These are phyloP conservation scores for Callipepla californica DNA, from an alignment of 2,113 vertebrate species.

Conservation along the genomic window DNA sequence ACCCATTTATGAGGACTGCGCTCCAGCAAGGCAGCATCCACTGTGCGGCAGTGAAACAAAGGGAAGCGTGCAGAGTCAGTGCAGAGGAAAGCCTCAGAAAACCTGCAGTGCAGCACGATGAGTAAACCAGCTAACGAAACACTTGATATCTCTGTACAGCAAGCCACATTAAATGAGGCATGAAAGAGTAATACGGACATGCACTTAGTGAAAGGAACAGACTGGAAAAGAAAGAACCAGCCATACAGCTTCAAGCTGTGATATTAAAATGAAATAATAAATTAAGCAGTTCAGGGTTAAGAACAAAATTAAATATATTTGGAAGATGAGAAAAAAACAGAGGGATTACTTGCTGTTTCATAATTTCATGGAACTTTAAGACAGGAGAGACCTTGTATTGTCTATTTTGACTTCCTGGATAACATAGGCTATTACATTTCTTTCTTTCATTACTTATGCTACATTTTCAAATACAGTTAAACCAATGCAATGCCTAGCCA, in stretches of 20 bases:
- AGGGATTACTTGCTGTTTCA: not conserved
- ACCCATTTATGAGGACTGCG: not conserved
- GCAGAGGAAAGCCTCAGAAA: constrained; percentile 57
- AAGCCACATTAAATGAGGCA: constrained; percentile 62
- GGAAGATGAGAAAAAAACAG: not conserved
- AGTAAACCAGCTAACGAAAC: constrained; percentile 58
- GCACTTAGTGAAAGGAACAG: constrained; percentile 34
- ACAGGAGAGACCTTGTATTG: not conserved
- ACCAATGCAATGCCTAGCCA: not conserved
- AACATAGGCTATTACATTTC: constrained; percentile 25
- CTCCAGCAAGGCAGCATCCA: not conserved
- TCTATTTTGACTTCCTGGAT: constrained; percentile 25
- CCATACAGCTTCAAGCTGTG: constrained; percentile 29
- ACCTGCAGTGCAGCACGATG: constrained; percentile 68
- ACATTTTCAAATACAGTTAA: constrained; percentile 40
- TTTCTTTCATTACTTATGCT: constrained; percentile 12
- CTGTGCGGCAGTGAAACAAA: not conserved
- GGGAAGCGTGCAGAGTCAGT: constrained; percentile 15
- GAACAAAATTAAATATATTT: not conserved
- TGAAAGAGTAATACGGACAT: constrained; percentile 66
- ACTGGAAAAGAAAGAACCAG: constrained; percentile 18
- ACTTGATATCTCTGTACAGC: constrained; percentile 58
- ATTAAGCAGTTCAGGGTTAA: not conserved
- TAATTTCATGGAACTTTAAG: not conserved
- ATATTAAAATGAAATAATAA: constrained; percentile 25